Base-by-base conservation (phyloP, 2,888 invertebrate genomes). In the Drosophila yooni region DNA sequence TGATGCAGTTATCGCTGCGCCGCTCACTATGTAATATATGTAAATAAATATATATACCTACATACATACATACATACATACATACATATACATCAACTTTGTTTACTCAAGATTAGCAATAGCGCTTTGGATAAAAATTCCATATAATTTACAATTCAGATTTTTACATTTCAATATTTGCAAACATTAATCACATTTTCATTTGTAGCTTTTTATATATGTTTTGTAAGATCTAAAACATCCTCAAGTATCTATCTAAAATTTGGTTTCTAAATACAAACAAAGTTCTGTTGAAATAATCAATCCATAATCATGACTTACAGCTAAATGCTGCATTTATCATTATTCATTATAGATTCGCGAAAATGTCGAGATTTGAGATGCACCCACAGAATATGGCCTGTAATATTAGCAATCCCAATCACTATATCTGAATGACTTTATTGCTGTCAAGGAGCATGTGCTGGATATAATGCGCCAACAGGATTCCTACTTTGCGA, bases 331-430 rank as follows among this genome's bases (percentile, higher is more conserved):
- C 5, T 29, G 27, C 27, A 27, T n/a, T n/a, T 29, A 6, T 50
- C 6, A 43, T 43, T 25, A 25, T 25, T 43, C n/a, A 31, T 33
- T 36, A 15, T 8, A 51, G 51, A 21, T 38, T 21, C 10, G 18
- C 6, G 11, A 53, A 56, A 58, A 82, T 82, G 79, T 67, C 72
- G 10, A 57, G 33, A 7, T 84, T 79, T 46, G 69, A 82, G 2
- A 18, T 36, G 4, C 48, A 74, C 38, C 56, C 82, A 3, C 1
- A 25, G 3, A 31, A 62, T 2, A 67, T 83, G 31, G 71, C 57
- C 0, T 0, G 1, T 0, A 5, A 40, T 1, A 21, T 76, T 7
- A 3, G 36, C 3, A 29, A 38, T 11, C 56, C 53, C 0, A 53
- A 59, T 29, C 18, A 64, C 51, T 0, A 10, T 0, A 3, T 2